Evolutionary conservation across 2,113 vertebrate species (phyloP), one percentile per base, ranked within the genome.

Genomic region (Salvelinus fontinalis): DNA sequence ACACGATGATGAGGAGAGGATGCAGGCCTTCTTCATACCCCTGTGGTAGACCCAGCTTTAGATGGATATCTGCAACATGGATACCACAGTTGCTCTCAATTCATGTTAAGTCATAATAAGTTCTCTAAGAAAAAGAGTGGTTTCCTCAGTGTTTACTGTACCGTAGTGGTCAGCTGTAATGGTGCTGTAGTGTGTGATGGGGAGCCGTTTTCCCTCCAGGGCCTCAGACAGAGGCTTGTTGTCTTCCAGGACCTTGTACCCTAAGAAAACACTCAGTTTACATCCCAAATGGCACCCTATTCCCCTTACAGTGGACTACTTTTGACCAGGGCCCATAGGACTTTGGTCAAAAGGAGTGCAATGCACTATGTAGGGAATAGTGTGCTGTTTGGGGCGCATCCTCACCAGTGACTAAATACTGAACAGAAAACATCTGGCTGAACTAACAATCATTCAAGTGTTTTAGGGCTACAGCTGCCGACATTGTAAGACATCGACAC

Each of bases 161-260:
- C 76, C 76, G 6, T 67, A 72, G 70, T 57, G 64, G 24, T 72
- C 76, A 27, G 51, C 44, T 14, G 76, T 72, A 34, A 72, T 20
- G 69, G 26, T 71, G 27, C n/a, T 60, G 22, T 72, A 77, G 59
- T 73, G 70, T 18, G 11, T 68, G 62, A 73, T 18, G 51, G 76
- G 76, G 16, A 78, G 29, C 8, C 76, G 64, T 49, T 73, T 78
- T 4, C 71, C 76, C 64, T 78, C 71, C 76, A 78, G 22, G 5
- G 70, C 76, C n/a, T 44, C 49, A 68, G 49, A 20, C 70, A 78
- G 29, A 20, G 48, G 70, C 62, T 31, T 66, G 70, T 77, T 77
- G 22, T 78, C 70, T 62, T 78, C 76, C 70, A 78, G 62, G 3
- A 78, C 64, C 5, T 18, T 48, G 31, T 73, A 78, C 27, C 64